Conservation (phyloP, 1,140 invertebrate species). For the Meteorus sp. region DNA sequence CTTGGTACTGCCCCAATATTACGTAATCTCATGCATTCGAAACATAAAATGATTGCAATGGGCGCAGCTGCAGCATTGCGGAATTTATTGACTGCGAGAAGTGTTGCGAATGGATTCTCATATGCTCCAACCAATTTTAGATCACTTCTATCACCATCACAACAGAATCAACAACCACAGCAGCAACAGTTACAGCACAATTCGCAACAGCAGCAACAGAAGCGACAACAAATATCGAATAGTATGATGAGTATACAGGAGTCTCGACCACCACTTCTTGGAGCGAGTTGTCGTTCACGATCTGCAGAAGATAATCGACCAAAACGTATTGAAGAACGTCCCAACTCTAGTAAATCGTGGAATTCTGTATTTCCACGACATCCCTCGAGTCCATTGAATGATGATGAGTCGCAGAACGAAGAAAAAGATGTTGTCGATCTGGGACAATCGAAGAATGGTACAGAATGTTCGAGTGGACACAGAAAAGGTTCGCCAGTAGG, state of each 20-base stretch:
- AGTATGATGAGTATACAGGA: too few relatives aligned
- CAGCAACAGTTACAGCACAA: too few relatives aligned
- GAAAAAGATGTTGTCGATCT: not conserved
- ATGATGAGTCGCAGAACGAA: not conserved
- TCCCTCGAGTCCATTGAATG: constrained; percentile 2
- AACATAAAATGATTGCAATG: constrained; percentile 97
- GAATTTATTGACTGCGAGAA: constrained; percentile 83
- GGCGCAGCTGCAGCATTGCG: constrained; percentile 93
- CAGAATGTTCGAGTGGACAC: not conserved
- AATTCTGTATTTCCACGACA: not conserved
- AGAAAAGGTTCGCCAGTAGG: constrained; percentile 1
- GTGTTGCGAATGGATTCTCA: constrained; percentile 66
- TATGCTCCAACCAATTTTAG: not conserved
- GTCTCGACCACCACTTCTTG: not conserved
- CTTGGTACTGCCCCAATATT: constrained; percentile 92
- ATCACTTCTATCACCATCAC: not conserved
- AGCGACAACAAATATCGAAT: too few relatives aligned
- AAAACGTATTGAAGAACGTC: not conserved
- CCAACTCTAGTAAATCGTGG: constrained; percentile 4
- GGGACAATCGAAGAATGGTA: not conserved
- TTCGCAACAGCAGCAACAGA: too few relatives aligned
- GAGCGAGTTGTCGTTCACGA: not conserved
- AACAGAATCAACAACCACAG: too few relatives aligned
- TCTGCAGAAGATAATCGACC: not conserved
- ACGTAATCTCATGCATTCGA: constrained; percentile 90